Evolutionary conservation across 2,888 invertebrate genomes (phyloP).

Genomic region (Leptopilina myrica): DNA sequence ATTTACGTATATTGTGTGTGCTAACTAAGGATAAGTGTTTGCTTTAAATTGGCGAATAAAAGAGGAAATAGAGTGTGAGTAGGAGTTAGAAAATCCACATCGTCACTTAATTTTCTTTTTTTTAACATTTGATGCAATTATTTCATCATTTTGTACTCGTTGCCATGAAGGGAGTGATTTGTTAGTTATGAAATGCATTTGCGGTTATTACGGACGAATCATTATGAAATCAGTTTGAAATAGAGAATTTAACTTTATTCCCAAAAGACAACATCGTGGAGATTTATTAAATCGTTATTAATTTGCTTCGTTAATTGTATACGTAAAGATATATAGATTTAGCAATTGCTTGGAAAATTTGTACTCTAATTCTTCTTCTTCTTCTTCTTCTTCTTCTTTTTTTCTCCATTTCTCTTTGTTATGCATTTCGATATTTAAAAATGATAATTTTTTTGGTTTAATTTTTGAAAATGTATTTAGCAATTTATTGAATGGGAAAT

Average conservation of each 20-base stretch:
- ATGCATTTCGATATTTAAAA: too few species aligned
- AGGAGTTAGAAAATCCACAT: conserved; percentile 22
- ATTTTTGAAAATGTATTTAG: too few species aligned
- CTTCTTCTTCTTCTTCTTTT: too few species aligned
- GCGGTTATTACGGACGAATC: conserved; percentile 1
- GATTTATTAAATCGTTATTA: too few species aligned
- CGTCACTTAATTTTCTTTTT: conserved; percentile 21
- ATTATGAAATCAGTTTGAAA: conserved; percentile 9
- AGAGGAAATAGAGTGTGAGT: conserved; percentile 20
- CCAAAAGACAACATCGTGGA: neutral
- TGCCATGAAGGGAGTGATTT: conserved; percentile 12
- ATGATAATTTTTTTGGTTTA: too few species aligned
- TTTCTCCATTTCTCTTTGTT: too few species aligned
- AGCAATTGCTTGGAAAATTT: too few species aligned
- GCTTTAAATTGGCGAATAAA: conserved; percentile 8
- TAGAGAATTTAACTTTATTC: neutral
- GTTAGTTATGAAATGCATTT: conserved; percentile 15
- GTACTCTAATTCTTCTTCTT: too few species aligned
- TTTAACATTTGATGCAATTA: conserved; percentile 2
- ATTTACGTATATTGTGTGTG: conserved; percentile 19
- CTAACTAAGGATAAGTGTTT: neutral
- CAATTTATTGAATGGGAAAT: too few species aligned
- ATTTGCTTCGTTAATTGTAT: too few species aligned
- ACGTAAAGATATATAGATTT: too few species aligned
- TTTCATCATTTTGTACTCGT: conserved; percentile 11